Conservation (phyloP, 1,140 invertebrate species). For the Linepithema humile region DNA sequence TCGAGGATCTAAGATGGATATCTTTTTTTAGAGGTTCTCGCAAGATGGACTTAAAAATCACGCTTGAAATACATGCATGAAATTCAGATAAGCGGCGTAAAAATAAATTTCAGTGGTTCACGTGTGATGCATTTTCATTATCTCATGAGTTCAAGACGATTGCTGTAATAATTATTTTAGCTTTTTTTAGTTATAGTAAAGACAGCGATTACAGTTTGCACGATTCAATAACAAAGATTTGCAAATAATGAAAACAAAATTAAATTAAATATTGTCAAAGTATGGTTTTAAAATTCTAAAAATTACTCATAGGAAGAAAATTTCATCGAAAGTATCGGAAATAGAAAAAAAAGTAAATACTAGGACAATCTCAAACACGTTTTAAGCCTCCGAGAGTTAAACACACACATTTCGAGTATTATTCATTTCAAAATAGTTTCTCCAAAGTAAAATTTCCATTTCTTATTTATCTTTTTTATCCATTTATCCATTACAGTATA, state of each 20-base stretch:
- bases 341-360: too few relatives aligned
- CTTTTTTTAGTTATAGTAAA: background rate
- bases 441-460: background rate
- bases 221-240: too few relatives aligned
- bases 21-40: conserved; percentile 3
- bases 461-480: background rate
- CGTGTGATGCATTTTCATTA: background rate
- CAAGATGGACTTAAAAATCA: background rate
- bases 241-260: too few relatives aligned
- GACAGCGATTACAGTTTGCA: too few relatives aligned
- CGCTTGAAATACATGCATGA: background rate
- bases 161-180: too few relatives aligned
- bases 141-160: background rate
- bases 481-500: background rate
- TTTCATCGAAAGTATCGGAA: too few relatives aligned
- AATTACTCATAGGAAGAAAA: too few relatives aligned
- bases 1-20: conserved; percentile 76
- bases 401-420: background rate
- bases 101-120: background rate
- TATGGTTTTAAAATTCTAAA: too few relatives aligned
- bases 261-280: too few relatives aligned
- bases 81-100: background rate
- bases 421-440: background rate
- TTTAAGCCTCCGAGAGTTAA: too few relatives aligned
- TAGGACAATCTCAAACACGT: too few relatives aligned